A percentile compares a stretch with the other conserved stretches of the same genome.
Evolutionary conservation across 2,113 vertebrate genomes (phyloP).

Genomic region (Lucifuga dentata): DNA sequence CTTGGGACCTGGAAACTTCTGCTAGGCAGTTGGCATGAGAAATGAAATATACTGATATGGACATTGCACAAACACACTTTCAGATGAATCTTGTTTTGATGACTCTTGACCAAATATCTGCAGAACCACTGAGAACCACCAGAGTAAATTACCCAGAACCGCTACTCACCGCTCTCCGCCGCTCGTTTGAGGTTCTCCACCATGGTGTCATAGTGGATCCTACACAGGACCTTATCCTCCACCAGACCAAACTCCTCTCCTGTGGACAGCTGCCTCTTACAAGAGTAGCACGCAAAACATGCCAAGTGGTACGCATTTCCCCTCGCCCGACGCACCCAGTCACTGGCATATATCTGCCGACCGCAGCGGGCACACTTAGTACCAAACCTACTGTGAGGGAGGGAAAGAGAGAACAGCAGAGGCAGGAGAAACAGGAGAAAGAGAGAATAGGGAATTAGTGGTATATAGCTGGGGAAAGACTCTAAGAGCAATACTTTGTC

Average conservation of each 20-base stretch:
- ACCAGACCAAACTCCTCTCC: constrained; percentile 98
- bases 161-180: constrained; percentile 90
- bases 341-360: constrained; percentile 96
- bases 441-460: constrained; percentile 37
- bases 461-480: neutral
- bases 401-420: constrained; percentile 46
- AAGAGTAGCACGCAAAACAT: constrained; percentile 98
- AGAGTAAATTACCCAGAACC: constrained; percentile 1
- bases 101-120: constrained; percentile 19
- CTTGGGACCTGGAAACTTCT: too few species aligned
- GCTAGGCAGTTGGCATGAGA: too few species aligned
- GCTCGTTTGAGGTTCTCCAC: constrained; percentile 97
- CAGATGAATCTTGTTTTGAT: constrained; percentile 1
- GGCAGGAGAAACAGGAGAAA: neutral
- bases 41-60: constrained; percentile 5
- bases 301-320: constrained; percentile 97
- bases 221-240: constrained; percentile 96
- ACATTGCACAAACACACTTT: neutral
- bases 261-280: constrained; percentile 96
- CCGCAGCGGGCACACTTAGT: constrained; percentile 97
- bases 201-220: constrained; percentile 99
- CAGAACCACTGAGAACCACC: constrained; percentile 5
- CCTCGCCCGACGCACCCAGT: constrained; percentile 95
- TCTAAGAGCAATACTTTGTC: constrained; percentile 8
- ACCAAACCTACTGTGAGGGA: constrained; percentile 93